Evolutionary conservation across 2,113 vertebrate genomes (phyloP).

Genomic region (Bubalus kerabau): DNA sequence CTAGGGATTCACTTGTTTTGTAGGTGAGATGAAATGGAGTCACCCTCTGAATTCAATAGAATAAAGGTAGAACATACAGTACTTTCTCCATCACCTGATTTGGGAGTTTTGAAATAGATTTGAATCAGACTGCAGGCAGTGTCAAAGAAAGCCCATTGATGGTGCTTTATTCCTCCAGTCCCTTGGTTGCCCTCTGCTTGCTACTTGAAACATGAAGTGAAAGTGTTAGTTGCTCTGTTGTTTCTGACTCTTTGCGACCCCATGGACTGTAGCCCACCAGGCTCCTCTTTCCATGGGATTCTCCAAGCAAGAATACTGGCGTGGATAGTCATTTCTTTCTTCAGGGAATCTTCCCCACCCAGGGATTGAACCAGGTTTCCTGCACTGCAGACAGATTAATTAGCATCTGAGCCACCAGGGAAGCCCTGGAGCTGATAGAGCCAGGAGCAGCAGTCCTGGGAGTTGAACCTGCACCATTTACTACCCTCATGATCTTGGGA

Average conservation of each 20-base stretch:
- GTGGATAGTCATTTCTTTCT: background rate
- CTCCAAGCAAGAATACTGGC: background rate
- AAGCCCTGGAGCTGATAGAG: background rate
- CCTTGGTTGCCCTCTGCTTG: background rate
- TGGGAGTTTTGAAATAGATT: background rate
- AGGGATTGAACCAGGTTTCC: background rate
- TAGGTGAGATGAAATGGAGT: background rate
- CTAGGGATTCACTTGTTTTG: background rate
- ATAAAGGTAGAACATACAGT: background rate
- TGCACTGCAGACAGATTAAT: background rate
- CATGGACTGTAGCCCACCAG: background rate
- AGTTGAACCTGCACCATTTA: background rate
- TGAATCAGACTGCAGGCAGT: background rate
- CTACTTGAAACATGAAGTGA: background rate
- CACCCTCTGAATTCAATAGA: background rate
- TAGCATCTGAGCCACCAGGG: background rate
- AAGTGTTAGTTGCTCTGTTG: rapidly evolving
- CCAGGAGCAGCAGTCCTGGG: background rate
- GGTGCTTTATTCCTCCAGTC: background rate
- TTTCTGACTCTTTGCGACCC: background rate
- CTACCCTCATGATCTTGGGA: slow-evolving; percentile 10
- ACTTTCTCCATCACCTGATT: no score
- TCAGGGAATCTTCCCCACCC: background rate
- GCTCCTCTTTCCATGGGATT: background rate
- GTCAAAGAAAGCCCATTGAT: background rate